Conservation (phyloP, 2,888 invertebrate species). For the Glaucopsyche alexis region DNA sequence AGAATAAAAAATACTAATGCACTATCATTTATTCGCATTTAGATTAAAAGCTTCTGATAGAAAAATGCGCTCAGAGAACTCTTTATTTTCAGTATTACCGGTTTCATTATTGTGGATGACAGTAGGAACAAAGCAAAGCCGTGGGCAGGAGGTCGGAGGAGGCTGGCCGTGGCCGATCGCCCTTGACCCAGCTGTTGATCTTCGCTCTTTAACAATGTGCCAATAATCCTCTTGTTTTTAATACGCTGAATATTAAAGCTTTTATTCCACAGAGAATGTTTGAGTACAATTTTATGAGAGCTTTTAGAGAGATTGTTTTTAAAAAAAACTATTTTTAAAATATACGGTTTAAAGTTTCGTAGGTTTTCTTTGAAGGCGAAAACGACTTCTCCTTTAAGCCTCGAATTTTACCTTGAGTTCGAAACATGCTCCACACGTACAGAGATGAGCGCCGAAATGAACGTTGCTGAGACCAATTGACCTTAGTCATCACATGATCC, state of each 20-base stretch:
- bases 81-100: conserved; percentile 17
- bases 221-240: conserved; percentile 42
- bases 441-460: not conserved
- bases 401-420: not conserved
- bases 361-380: not conserved
- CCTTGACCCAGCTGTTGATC: conserved; percentile 62
- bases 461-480: not conserved
- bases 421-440: conserved; percentile 3
- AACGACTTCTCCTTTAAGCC: not conserved
- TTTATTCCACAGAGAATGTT: conserved; percentile 28
- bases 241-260: conserved; percentile 30
- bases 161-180: conserved; percentile 52
- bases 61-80: not conserved
- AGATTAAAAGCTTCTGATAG: conserved; percentile 19
- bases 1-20: not conserved
- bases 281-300: not conserved
- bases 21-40: conserved; percentile 14
- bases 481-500: not conserved
- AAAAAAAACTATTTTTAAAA: not conserved
- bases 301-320: not conserved
- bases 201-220: conserved; percentile 46
- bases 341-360: not conserved
- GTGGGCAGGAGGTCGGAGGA: conserved; percentile 7
- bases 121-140: conserved; percentile 15
- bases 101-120: conserved; percentile 10